Percentiles rank a stretch among this genome's conserved stretches.
phyloP scores from a whole-genome alignment of 2,797 vertebrate species.

The Enteromius radiatus region DNA sequence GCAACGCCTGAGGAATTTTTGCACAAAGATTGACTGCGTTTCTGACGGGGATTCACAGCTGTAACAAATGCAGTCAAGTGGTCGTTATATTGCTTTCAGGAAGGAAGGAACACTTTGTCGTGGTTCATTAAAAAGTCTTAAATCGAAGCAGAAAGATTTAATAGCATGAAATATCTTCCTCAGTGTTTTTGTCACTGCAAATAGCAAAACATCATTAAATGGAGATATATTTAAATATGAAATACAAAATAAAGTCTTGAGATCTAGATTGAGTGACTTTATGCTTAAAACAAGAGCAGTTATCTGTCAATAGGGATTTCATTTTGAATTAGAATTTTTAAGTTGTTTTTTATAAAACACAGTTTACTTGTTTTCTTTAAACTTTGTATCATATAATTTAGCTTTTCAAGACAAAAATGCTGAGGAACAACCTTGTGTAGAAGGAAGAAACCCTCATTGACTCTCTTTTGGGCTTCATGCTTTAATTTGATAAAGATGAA shows the following conservation, averaged over 20 bases:
- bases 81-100: not conserved
- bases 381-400: not conserved
- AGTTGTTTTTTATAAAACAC: too few species aligned
- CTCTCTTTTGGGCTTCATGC: not conserved
- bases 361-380: not conserved
- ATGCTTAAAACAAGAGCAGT: not conserved
- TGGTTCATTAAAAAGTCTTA: too few species aligned
- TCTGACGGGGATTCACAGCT: not conserved
- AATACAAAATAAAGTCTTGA: not conserved
- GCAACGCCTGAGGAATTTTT: not conserved
- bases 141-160: too few species aligned
- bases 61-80: not conserved
- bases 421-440: too few species aligned
- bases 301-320: not conserved
- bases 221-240: too few species aligned
- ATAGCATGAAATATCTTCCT: not conserved
- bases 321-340: too few species aligned
- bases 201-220: too few species aligned
- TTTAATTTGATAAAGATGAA: not conserved
- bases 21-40: not conserved
- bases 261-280: not conserved
- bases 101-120: not conserved
- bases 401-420: not conserved
- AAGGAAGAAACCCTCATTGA: not conserved
- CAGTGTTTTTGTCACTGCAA: not conserved